Evolutionary conservation across 2,888 invertebrate species (phyloP).

Genomic region (Xylocampa areola): DNA sequence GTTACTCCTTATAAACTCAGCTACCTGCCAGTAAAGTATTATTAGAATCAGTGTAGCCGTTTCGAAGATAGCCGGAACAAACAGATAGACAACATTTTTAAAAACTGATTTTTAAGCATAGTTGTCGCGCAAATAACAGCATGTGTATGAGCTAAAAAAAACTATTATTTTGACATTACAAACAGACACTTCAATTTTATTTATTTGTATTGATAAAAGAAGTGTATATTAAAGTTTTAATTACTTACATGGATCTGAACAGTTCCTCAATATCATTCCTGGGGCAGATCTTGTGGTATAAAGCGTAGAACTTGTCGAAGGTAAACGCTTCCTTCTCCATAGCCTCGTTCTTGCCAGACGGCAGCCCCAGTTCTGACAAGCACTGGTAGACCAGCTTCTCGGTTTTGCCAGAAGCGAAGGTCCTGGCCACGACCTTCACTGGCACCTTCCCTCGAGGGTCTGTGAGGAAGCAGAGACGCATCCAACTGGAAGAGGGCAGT

Average conservation of each 20-base stretch:
- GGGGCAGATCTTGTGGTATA: conserved; percentile 99
- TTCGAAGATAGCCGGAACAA: too few relatives aligned
- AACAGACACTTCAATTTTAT: too few relatives aligned
- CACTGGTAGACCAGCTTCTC: conserved; percentile 99
- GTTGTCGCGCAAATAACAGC: too few relatives aligned
- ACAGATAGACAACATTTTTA: too few relatives aligned
- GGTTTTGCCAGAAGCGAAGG: conserved; percentile 99
- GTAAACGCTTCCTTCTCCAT: conserved; percentile 98
- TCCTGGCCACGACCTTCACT: conserved; percentile 98
- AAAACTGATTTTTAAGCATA: too few relatives aligned
- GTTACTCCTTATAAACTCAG: too few relatives aligned
- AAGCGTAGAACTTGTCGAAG: conserved; percentile 99
- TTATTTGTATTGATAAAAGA: neutral
- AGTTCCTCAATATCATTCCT: conserved; percentile 99
- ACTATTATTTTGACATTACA: too few relatives aligned
- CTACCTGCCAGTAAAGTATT: too few relatives aligned
- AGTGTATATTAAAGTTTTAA: neutral
- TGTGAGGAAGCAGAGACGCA: conserved; percentile 97
- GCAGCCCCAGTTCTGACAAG: conserved; percentile 97
- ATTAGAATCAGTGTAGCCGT: too few relatives aligned
- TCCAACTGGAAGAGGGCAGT: conserved; percentile 95
- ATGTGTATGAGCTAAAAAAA: too few relatives aligned
- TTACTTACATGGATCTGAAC: conserved; percentile 97
- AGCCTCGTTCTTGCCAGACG: conserved; percentile 98
- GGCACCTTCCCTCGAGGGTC: conserved; percentile 99